Conservation (phyloP, 2,797 vertebrate species). For the Heterohyrax brucei region DNA sequence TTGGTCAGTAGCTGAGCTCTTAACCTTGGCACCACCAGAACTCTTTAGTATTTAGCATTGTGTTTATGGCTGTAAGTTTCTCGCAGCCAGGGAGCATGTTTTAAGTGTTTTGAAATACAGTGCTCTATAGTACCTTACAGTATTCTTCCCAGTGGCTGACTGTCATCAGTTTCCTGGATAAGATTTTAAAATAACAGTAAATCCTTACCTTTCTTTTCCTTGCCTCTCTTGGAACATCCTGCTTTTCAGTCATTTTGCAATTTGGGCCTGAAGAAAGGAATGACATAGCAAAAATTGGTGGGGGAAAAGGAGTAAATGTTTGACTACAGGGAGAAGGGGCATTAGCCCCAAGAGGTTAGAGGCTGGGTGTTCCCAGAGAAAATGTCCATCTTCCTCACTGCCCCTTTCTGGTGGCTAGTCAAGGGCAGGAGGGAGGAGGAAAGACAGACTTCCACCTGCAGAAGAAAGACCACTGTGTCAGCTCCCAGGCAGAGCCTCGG, state of each 20-base stretch:
- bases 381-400: neutral
- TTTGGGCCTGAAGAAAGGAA: slow-evolving; percentile 5
- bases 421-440: neutral
- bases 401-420: neutral
- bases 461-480: neutral
- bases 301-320: neutral
- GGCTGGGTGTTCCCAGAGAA: neutral
- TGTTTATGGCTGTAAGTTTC: neutral
- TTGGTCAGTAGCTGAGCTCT: neutral
- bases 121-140: neutral
- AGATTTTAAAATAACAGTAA: slow-evolving; percentile 44
- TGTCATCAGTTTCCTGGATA: neutral
- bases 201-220: neutral
- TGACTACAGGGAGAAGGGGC: neutral
- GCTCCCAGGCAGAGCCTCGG: neutral
- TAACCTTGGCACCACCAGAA: neutral
- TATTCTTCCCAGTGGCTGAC: neutral
- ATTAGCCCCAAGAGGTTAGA: neutral
- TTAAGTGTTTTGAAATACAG: neutral
- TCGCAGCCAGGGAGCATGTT: neutral
- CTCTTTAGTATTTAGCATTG: neutral
- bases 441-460: neutral
- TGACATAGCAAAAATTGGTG: neutral
- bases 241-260: slow-evolving; percentile 8
- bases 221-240: neutral